Base-by-base conservation (phyloP, 2,888 invertebrate genomes). In the Xanthia togata region DNA sequence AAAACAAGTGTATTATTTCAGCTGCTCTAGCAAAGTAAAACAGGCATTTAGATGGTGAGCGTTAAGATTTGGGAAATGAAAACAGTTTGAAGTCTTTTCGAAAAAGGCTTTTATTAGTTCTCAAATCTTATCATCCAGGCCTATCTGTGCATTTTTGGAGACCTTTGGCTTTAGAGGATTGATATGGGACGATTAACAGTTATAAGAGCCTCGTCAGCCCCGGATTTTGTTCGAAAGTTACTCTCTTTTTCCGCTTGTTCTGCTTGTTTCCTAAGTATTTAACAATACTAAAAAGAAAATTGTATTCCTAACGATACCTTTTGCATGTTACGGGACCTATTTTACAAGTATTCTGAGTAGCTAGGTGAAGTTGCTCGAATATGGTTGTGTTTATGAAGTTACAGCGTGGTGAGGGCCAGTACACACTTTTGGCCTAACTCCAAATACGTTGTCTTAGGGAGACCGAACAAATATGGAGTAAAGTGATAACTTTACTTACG, bases 341-440 rank as follows among this genome's bases (percentile, higher is more conserved):
- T 80, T 67, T 68, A 70, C 64, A 57, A 74, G 60, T 70, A 60
- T 73, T 76, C 60, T 47, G 62, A 55, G 69, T 68, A 50, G 69
- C 68, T 65, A 41, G 69, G n/a, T 23, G 44, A 41, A 71, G 53
- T 35, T 50, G 74, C 60, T 79, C 62, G 73, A 63, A 72, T 75
- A 65, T 76, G 78, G 73, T 77, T 76, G 69, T 71, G 73, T 83
- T 75, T 77, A 81, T 76, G 69, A 76, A 75, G 76, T 80, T 74
- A 78, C 78, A 74, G 63, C 57, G 71, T 62, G 65, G 65, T 77
- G 62, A 77, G 77, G 26, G 71, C 50, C 59, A 65, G 62, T 73
- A 82, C 76, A 84, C 79, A 85, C 75, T 84, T 86, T 84, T 87
- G 86, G 87, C 87, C 26, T 11, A 76, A 73, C 67, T 85, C 86